Conservation (phyloP, 2,113 vertebrate genomes). For the Melanerpes aurifrons region DNA sequence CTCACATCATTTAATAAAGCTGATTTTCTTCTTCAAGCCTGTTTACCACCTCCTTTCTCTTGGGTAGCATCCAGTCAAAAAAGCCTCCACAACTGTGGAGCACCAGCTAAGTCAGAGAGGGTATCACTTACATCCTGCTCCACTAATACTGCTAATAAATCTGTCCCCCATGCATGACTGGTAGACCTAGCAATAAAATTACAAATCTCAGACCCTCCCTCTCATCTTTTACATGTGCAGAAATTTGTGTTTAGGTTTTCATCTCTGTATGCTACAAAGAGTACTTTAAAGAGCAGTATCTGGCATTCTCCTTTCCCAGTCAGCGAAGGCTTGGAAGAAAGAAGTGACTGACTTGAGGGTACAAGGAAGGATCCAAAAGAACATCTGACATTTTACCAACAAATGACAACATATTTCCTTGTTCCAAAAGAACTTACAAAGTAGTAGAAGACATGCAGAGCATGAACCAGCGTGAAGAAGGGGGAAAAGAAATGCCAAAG, state of each 20-base stretch:
- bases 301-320: background rate
- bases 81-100: background rate
- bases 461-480: background rate
- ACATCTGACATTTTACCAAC: background rate
- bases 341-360: background rate
- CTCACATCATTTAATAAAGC: background rate
- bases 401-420: background rate
- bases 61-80: background rate
- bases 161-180: background rate
- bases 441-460: background rate
- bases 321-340: background rate
- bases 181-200: background rate
- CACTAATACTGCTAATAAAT: background rate
- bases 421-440: background rate
- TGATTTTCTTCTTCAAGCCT: background rate
- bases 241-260: background rate
- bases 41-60: background rate
- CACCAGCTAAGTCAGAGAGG: background rate
- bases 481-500: background rate
- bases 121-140: background rate
- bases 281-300: background rate
- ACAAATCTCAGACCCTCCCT: background rate
- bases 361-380: background rate
- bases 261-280: background rate
- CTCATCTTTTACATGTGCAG: background rate